Conservation (phyloP, 23 tunicate species). For the Styela plicata region DNA sequence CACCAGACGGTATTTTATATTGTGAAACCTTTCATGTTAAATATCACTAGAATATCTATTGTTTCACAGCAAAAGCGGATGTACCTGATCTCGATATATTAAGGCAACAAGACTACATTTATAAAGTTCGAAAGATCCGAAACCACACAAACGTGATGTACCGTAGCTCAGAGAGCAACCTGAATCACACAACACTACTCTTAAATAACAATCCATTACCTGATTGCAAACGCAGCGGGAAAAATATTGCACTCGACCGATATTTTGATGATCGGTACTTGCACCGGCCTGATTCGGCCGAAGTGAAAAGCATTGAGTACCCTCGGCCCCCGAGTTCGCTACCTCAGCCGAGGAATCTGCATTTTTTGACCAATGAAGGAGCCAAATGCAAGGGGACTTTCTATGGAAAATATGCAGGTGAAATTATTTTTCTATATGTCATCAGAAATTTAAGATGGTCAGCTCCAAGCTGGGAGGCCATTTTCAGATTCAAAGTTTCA, state of each 20-base stretch:
- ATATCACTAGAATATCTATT: too few relatives aligned
- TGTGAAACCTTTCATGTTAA: too few relatives aligned
- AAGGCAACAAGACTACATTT: constrained; percentile 16
- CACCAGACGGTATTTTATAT: too few relatives aligned
- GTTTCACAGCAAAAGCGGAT: constrained; percentile 49
- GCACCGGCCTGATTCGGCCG: neutral
- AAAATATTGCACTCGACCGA: constrained; percentile 27
- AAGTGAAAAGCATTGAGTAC: constrained; percentile 1
- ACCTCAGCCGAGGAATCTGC: constrained; percentile 31
- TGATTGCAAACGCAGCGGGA: constrained; percentile 58
- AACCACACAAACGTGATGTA: constrained; percentile 90
- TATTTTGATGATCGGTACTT: constrained; percentile 29
- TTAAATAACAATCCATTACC: constrained; percentile 81
- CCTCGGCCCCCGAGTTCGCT: neutral
- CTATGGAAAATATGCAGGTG: constrained; percentile 58
- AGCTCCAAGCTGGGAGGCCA: too few relatives aligned
- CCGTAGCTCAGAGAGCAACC: constrained; percentile 76
- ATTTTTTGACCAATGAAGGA: constrained; percentile 49
- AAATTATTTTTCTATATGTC: neutral
- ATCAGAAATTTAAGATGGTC: too few relatives aligned
- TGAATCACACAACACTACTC: constrained; percentile 54
- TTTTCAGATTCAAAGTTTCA: too few relatives aligned
- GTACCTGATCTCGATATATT: constrained; percentile 76
- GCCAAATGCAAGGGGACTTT: constrained; percentile 64
- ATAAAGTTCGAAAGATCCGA: constrained; percentile 54